Percentiles rank a stretch among this genome's conserved stretches.
Conservation (phyloP, 2,797 vertebrate genomes). For the Mus caroli region DNA sequence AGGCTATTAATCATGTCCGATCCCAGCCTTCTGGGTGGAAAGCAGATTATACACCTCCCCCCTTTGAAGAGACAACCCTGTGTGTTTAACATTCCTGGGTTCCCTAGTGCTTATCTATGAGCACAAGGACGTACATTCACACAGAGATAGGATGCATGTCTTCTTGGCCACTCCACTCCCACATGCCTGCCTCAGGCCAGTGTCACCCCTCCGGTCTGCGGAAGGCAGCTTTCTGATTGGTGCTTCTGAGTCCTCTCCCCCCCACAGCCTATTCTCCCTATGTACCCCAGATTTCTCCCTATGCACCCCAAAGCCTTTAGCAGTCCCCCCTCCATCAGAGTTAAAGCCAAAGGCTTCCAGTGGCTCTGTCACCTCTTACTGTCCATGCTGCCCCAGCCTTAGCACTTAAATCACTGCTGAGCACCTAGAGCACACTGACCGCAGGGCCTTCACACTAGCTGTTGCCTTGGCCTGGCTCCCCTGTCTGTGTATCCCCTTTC, state of each 20-base stretch:
- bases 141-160: neutral
- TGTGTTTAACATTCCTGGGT: neutral
- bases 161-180: neutral
- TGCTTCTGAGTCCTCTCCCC: neutral
- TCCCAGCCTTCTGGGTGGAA: neutral
- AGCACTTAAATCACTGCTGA: neutral
- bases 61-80: neutral
- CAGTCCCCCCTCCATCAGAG: neutral
- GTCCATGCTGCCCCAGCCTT: neutral
- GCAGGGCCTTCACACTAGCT: slow-evolving; percentile 30
- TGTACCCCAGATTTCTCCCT: neutral
- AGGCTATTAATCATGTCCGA: neutral
- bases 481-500: neutral
- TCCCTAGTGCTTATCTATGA: neutral
- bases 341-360: neutral
- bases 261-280: neutral
- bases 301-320: neutral
- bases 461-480: neutral
- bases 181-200: neutral
- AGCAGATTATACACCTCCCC: neutral
- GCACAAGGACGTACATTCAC: too few species aligned
- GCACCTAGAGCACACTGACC: neutral
- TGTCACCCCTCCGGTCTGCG: neutral
- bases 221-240: neutral
- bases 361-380: neutral